Base-by-base conservation (phyloP, 2,113 vertebrate species). In the Lepidothrix coronata region DNA sequence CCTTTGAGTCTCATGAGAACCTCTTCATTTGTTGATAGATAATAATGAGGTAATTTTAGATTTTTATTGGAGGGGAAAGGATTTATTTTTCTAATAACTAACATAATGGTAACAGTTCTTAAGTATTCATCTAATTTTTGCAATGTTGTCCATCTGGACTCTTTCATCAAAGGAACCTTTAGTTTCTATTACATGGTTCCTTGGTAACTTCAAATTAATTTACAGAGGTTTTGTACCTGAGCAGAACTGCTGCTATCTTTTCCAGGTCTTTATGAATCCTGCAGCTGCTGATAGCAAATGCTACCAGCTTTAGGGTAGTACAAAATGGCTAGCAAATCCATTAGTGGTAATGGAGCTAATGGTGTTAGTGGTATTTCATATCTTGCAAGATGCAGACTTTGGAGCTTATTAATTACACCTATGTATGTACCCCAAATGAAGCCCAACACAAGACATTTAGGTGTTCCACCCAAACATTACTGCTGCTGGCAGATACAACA, bases 71-170 rank as follows among this genome's bases (percentile, higher is more conserved):
- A 31, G 83, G 22, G 41, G 28, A 67, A 66, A 58, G n/a, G 14
- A 71, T 78, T 89, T 76, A 7, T 37, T 67, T 89, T 63, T 70
- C 31, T 77, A 44, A 71, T 66, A 89, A 33, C 58, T 65, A 62
- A 30, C 37, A 33, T 2, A 55, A 49, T 66, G 25, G 6, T 65
- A 73, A 25, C 0, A 0, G 14, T 71, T 58, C 75, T 79, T 35
- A 65, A 43, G 5, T 48, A 61, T 30, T 78, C 14, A 6, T 33
- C 15, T 23, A 7, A 30, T 33, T 88, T 96, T 73, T 48, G 22
- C 0, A 2, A 55, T 59, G 33, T 11, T 61, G 23, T 86, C 15
- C 59, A 30, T 85, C n/a, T 39, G 48, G 78, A 8, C 35, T 71
- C 48, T 57, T 57, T 81, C 33, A 52, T 66, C 44, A n/a, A 61